Conservation (phyloP, 2,888 invertebrate species). For the Stenolophus ochropezus region DNA sequence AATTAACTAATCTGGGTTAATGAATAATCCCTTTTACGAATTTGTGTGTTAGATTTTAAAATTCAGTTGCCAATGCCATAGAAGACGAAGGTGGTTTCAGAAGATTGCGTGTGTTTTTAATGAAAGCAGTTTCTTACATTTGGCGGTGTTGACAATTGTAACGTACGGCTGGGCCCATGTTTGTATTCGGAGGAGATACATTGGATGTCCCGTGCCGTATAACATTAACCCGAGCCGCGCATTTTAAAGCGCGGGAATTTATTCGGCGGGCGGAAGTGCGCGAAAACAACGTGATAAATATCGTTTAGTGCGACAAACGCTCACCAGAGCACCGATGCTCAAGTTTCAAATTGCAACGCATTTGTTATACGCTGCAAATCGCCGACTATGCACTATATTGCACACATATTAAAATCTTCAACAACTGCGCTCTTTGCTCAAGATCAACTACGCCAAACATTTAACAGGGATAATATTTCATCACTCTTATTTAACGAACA, state of each 20-base stretch:
- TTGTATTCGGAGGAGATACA: not conserved
- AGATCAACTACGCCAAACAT: too few relatives aligned
- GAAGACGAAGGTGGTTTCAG: too few relatives aligned
- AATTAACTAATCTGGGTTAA: too few relatives aligned
- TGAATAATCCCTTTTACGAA: too few relatives aligned
- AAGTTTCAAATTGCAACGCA: slow-evolving; percentile 18
- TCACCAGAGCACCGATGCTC: not conserved
- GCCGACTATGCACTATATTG: not conserved
- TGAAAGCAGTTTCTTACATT: not conserved
- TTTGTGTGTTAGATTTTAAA: too few relatives aligned
- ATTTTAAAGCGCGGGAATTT: slow-evolving; percentile 34
- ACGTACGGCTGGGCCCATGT: not conserved
- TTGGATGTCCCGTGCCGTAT: not conserved
- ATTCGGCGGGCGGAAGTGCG: slow-evolving; percentile 36
- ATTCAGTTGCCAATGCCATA: too few relatives aligned
- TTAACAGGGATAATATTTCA: too few relatives aligned
- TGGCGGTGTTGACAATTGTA: not conserved
- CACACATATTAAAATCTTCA: not conserved
- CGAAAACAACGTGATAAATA: slow-evolving; percentile 44
- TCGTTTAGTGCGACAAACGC: slow-evolving; percentile 29
- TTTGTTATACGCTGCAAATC: slow-evolving; percentile 6
- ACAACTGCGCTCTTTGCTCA: too few relatives aligned
- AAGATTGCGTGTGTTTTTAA: too few relatives aligned
- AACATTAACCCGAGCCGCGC: slow-evolving; percentile 30
- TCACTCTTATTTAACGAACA: too few relatives aligned